Evolutionary conservation across 2,113 vertebrate genomes (phyloP), one percentile per base, ranked within the genome.

Genomic region (Rhizomys pruinosus): DNA sequence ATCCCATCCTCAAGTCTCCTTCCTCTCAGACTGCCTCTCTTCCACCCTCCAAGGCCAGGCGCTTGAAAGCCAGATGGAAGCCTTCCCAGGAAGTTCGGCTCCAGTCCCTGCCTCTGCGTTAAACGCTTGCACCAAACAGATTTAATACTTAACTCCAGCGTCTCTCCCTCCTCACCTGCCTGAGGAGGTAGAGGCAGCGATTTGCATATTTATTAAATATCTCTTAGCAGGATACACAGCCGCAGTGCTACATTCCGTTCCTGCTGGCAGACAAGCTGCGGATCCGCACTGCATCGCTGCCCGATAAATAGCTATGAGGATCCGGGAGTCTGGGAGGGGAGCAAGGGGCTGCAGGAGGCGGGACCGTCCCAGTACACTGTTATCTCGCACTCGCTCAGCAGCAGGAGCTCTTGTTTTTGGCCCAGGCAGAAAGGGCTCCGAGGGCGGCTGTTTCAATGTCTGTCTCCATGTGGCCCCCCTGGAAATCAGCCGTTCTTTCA

Each of bases 121-220:
- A 47, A 64, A 77, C 22, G 3, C 29, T 66, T 73, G 2, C 55
- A 57, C 88, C 0, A 81, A 22, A 81, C 90, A n/a, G 97, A 97
- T 97, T 97, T 96, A 97, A 96, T 95, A 87, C 96, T 97, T 96
- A 95, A 96, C 95, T 95, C 81, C 91, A 80, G 93, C 85, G 93
- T 92, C 39, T 89, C 71, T 71, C 59, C 0, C 90, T 88, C 96
- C 96, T 97, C 92, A 98, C 97, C 98, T 97, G 98, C 98, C 98
- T 4, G 97, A 98, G 98, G 98, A 98, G 97, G 96, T 77, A 94
- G 64, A 72, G 97, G 94, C 81, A 96, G 94, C 17, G 20, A 98
- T 98, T 98, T 98, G 97, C 98, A 98, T 98, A 97, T 97, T 98
- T 98, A 98, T 98, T 98, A 98, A 98, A 98, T 97, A 97, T 97